Evolutionary conservation across 2,797 vertebrate genomes (phyloP).

Genomic region (Sardinella longiceps): DNA sequence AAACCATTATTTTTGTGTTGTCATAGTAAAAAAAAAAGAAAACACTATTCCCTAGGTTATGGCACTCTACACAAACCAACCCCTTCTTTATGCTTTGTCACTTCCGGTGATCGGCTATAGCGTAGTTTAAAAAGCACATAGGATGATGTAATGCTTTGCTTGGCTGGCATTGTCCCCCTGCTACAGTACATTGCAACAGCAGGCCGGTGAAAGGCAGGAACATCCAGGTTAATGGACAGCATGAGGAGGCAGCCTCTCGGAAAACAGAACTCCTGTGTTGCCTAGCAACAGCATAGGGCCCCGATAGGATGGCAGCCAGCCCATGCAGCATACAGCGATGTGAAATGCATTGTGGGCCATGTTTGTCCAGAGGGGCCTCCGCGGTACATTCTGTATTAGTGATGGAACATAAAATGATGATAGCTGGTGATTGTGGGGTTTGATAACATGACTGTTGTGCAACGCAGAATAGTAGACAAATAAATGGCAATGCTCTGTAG

Average conservation of each 20-base stretch:
- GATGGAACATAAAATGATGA: neutral
- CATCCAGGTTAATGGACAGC: constrained; percentile 45
- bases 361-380: constrained; percentile 3
- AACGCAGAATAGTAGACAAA: neutral
- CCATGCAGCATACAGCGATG: neutral
- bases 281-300: constrained; percentile 45
- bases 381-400: constrained; percentile 23
- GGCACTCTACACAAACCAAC: neutral
- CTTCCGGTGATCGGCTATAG: neutral
- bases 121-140: neutral
- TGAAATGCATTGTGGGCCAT: neutral
- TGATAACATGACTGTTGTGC: neutral
- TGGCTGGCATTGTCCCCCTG: neutral
- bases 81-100: neutral
- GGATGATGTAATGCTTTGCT: neutral
- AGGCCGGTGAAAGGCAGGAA: constrained; percentile 32
- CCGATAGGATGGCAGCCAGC: constrained; percentile 18
- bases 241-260: constrained; percentile 23
- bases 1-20: neutral
- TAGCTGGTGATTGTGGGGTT: neutral
- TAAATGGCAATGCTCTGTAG: neutral
- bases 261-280: constrained; percentile 30
- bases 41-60: neutral
- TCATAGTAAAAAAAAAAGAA: neutral
- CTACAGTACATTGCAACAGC: neutral